Conservation (phyloP, 2,113 vertebrate species). For the Falcunculus frontatus region DNA sequence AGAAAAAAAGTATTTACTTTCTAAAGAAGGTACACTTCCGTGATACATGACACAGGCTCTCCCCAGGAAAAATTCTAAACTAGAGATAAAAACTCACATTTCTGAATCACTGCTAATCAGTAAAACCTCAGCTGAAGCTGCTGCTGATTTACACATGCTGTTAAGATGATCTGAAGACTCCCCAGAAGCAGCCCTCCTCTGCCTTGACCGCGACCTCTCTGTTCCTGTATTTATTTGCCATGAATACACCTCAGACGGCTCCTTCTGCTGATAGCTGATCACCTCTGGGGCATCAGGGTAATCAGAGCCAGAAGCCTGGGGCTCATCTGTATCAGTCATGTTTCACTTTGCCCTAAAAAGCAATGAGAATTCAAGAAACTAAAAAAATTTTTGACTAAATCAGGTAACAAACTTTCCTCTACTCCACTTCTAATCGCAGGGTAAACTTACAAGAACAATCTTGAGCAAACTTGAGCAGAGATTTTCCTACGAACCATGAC, state of each 20-base stretch:
- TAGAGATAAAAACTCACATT: neutral
- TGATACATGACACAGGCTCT: neutral
- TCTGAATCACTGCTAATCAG: slow-evolving; percentile 21
- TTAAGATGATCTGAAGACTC: neutral
- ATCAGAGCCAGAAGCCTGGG: neutral
- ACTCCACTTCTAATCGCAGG: neutral
- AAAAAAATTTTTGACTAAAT: neutral
- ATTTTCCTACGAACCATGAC: neutral
- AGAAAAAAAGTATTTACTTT: neutral
- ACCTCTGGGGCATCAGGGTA: neutral
- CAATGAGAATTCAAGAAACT: neutral
- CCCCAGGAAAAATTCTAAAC: neutral
- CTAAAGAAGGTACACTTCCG: neutral
- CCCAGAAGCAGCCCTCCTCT: neutral
- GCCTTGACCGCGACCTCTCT: fast-evolving
- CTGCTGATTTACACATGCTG: neutral
- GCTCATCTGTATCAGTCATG: slow-evolving; percentile 6
- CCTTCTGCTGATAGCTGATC: neutral
- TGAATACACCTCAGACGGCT: neutral
- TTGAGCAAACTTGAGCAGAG: neutral
- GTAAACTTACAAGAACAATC: neutral
- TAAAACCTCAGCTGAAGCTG: neutral
- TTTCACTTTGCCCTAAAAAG: neutral
- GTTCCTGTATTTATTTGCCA: neutral
- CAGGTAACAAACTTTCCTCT: neutral